Percentiles rank a stretch among this genome's conserved stretches.
These are phyloP conservation scores for Euspilapteryx auroguttella DNA, from an alignment of 2,888 invertebrate genomes.

Conservation along the genomic window DNA sequence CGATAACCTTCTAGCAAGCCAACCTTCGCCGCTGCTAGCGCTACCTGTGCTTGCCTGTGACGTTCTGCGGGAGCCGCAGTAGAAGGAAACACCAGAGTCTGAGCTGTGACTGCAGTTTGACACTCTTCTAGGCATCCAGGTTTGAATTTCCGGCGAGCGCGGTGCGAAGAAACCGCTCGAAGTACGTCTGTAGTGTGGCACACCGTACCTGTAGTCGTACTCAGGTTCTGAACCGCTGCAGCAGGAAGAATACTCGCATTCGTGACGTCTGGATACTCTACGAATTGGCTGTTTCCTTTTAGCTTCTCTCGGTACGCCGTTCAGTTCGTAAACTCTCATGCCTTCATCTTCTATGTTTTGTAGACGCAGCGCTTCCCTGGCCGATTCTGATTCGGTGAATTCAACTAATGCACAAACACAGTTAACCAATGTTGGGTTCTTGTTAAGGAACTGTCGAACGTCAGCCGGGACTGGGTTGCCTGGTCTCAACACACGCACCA, in stretches of 20 bases:
- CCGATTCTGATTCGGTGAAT: conserved; percentile 85
- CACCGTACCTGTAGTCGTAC: conserved; percentile 44
- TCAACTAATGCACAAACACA: conserved; percentile 89
- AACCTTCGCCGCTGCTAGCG: conserved; percentile 63
- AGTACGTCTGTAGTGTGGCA: conserved; percentile 42
- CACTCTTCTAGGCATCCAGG: conserved; percentile 65
- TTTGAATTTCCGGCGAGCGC: conserved; percentile 57
- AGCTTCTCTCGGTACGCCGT: conserved; percentile 70
- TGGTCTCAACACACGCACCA: conserved; percentile 84
- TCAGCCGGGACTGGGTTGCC: conserved; percentile 91
- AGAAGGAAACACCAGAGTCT: conserved; percentile 55
- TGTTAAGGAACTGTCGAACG: conserved; percentile 87
- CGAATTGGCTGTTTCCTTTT: conserved; percentile 71
- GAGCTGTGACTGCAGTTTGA: conserved; percentile 67
- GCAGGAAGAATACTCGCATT: conserved; percentile 64
- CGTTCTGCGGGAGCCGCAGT: conserved; percentile 60
- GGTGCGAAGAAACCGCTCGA: conserved; percentile 49
- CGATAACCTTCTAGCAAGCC: conserved; percentile 66
- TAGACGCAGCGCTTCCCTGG: conserved; percentile 77
- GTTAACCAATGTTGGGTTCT: conserved; percentile 85
- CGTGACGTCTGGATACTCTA: conserved; percentile 62
- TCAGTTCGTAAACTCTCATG: conserved; percentile 77
- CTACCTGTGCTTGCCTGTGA: conserved; percentile 64
- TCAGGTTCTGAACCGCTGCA: conserved; percentile 54
- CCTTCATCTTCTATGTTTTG: conserved; percentile 59